Base-by-base conservation (phyloP, 1,140 invertebrate species). In the Cydia strobilella region DNA sequence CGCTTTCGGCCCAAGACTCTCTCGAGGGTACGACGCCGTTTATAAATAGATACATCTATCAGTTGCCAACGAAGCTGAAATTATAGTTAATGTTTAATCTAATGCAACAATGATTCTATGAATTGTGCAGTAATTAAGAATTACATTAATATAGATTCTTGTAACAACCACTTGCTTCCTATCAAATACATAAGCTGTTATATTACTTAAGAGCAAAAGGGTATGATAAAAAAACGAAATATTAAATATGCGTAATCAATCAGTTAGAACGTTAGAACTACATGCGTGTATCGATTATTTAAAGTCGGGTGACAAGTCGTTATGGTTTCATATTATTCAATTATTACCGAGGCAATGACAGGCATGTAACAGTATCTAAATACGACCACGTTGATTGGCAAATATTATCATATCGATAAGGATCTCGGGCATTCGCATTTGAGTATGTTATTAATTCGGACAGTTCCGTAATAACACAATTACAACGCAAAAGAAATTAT, bases 1-100 rank as follows among this genome's bases (percentile, higher is more conserved):
- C 86, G 88, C 89, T 91, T 92, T 92, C 90, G 79, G 86, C 85
- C 89, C 87, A 86, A 90, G 80, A 88, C 89, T 90, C 90, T 88
- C 87, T 82, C 88, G 84, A 91, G 89, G 90, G 87, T 89, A 89
- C 82, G 76, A 83, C 86, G 82, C 79, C 77, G 86, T 86, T 86
- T 92, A 92, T 92, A 90, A 91, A 92, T 91, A 91, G 89, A 87
- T 80, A 79, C 82, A 86, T 83, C 85, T 87, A 83, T 84, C 82
- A 86, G 83, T 86, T 89, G 89, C 88, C 89, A 90, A 84, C 86
- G 76, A 83, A 78, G 76, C 76, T 76, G 78, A 78, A 80, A 79
- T 81, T 79, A 84, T 75, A 73, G 79, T 85, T 86, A 77, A 66
- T 77, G 79, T 76, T 79, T 74, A 78, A 63, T 77, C 71, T 77